Evolutionary conservation across 35 echinoderm and acorn worm genomes (phyloP), one percentile per base, ranked within the genome.

Genomic region (Ptychodera flava): DNA sequence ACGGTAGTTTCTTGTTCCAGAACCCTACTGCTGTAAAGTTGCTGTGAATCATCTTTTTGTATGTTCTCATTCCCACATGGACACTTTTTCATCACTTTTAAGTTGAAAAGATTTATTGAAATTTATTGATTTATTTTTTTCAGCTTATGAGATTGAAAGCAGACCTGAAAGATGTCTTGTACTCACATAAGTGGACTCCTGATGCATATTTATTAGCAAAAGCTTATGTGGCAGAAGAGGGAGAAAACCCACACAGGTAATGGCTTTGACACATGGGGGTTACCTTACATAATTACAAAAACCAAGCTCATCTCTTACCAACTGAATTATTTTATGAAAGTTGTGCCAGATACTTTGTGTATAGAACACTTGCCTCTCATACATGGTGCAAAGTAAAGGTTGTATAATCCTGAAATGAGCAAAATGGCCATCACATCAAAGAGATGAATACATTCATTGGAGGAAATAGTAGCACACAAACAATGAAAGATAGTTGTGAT

Each of bases 121-220:
- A n/a, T n/a, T n/a, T n/a, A n/a, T n/a, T n/a, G n/a, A n/a, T 86
- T 16, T 35, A 81, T 89, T 15, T 81, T 78, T 80, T 90, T 33
- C 85, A 94, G 92, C 77, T 97, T 33, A 52, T 86, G 16, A 93
- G 92, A 84, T 88, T 97, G 78, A 97, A 97, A 82, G 93, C 95
- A 16, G 95, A 97, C 35, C 80, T 97, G 38, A 94, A 94, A 85
- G 95, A 97, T 78, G 92, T 94, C 35, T 85, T 97, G 81, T 94
- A 97, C 86, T 97, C 95, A 22, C 92, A 97, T 80, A 97, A 97
- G 85, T 97, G 95, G 95, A 97, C 90, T n/a, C 95, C 95, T 33
- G 95, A 97, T 97, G 95, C 95, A 0, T 97, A 94, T 83, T 89
- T 97, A 30, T 85, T 97, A 78, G 95, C 95, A 31, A 97, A 97